These are phyloP conservation scores for Cartodere bifasciata DNA, from an alignment of 2,888 invertebrate genomes.

Conservation along the genomic window DNA sequence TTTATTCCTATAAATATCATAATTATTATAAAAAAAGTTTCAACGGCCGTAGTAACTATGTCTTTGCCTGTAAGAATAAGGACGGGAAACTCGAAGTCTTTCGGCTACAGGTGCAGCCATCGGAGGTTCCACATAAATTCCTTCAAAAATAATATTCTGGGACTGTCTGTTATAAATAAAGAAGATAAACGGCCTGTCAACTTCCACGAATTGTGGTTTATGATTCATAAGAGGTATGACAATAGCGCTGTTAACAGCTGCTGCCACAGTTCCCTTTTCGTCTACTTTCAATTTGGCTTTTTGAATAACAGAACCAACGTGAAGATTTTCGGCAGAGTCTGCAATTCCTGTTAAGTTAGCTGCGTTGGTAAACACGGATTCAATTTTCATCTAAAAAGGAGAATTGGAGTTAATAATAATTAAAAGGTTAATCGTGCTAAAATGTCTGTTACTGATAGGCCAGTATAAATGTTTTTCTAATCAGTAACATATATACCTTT, in stretches of 20 bases:
- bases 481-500: no score
- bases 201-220: slow-evolving; percentile 37
- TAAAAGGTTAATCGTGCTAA: no score
- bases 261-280: slow-evolving; percentile 52
- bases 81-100: no score
- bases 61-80: no score
- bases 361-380: slow-evolving; percentile 40
- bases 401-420: slow-evolving; percentile 9
- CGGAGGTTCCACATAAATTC: slow-evolving; percentile 43
- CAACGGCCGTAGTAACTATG: no score
- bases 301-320: slow-evolving; percentile 45
- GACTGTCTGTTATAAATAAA: slow-evolving; percentile 45
- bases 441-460: no score
- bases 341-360: slow-evolving; percentile 48
- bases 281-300: slow-evolving; percentile 52
- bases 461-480: no score
- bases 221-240: slow-evolving; percentile 48
- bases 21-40: no score
- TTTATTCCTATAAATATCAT: no score
- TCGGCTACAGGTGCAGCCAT: background rate
- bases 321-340: slow-evolving; percentile 29
- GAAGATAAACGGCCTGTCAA: slow-evolving; percentile 53
- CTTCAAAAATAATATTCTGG: slow-evolving; percentile 49
- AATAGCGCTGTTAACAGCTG: slow-evolving; percentile 45
- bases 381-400: slow-evolving; percentile 44